Conservation (phyloP, 2,797 vertebrate genomes). For the Loris lydekkerianus region DNA sequence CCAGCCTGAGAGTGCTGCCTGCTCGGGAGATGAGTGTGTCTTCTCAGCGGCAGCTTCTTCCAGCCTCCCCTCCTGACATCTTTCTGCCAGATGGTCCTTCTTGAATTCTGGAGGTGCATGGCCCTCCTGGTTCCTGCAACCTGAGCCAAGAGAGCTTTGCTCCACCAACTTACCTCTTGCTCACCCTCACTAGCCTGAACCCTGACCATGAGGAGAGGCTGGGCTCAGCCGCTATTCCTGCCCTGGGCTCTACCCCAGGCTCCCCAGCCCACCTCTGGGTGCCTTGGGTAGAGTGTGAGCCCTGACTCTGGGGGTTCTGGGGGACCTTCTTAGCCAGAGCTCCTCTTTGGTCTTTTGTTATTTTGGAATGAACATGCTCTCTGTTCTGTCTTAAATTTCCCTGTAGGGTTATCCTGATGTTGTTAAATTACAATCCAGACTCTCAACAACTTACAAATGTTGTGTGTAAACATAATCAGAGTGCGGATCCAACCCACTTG, state of each 20-base stretch:
- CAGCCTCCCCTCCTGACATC: constrained; percentile 20
- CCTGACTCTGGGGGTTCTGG: not conserved
- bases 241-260: too few relatives aligned
- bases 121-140: constrained; percentile 46
- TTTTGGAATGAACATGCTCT: fast-evolving
- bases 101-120: constrained; percentile 45
- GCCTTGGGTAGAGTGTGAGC: fast-evolving
- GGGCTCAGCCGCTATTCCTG: fast-evolving
- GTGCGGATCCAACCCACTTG: not conserved
- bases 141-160: constrained; percentile 34
- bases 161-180: not conserved
- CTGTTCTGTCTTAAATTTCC: not conserved
- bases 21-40: not conserved
- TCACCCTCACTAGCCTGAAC: not conserved
- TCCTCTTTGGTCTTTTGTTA: not conserved
- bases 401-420: not conserved
- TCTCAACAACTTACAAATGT: constrained; percentile 38
- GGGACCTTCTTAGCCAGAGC: not conserved
- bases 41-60: not conserved
- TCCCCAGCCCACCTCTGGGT: not conserved
- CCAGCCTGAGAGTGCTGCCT: not conserved
- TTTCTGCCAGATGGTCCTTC: constrained; percentile 74
- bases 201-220: not conserved
- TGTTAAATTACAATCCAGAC: constrained; percentile 61
- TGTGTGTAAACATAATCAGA: constrained; percentile 62